Base-by-base conservation (phyloP, 1,140 invertebrate genomes). In the Planococcus citri region DNA sequence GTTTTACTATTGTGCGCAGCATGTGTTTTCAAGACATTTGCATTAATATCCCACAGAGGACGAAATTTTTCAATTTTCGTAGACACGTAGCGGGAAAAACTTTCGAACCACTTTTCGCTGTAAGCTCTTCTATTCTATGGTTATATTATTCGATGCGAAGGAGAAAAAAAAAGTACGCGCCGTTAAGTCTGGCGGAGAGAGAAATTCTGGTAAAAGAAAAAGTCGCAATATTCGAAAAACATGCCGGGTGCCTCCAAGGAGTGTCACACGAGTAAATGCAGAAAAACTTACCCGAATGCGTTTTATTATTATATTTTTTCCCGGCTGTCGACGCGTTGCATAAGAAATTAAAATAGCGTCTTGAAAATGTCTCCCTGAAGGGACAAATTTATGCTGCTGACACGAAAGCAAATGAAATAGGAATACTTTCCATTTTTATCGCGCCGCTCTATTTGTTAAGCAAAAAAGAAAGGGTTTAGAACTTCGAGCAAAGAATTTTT, bases 31-130 rank as follows among this genome's bases (percentile, higher is more conserved):
- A 17, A 51, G 41, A 51, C 41, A 51, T 51, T 51, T 51, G 41
- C 41, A 51, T 51, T 51, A 51, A 51, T 51, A 51, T 51, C 41
- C 41, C 41, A 51, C 41, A 51, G 41, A 51, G 41, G 41, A 51
- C 41, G 41, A 51, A 51, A 17, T 51, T 51, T 51, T 51, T 51
- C 41, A 51, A 51, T 51, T 51, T 51, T 51, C 41, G 41, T 51
- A 9, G 41, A 14, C n/a, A n/a, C 41, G 41, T 51, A 51, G 41
- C 17, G 41, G 41, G 41, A 20, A 51, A 51, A 51, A 51, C 12
- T 51, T 51, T 51, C 17, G 41, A 14, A 51, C 41, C n/a, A 51
- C 41, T 17, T 20, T 51, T 51, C 41, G 41, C 41, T 51, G 41
- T 17, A 20, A n/a, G 41, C 41, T 51, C n/a, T 51, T 51, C 41